Percentiles rank a stretch among this genome's conserved stretches.
Conservation (phyloP, 2,797 vertebrate species). For the Chiroxiphia lanceolata region DNA sequence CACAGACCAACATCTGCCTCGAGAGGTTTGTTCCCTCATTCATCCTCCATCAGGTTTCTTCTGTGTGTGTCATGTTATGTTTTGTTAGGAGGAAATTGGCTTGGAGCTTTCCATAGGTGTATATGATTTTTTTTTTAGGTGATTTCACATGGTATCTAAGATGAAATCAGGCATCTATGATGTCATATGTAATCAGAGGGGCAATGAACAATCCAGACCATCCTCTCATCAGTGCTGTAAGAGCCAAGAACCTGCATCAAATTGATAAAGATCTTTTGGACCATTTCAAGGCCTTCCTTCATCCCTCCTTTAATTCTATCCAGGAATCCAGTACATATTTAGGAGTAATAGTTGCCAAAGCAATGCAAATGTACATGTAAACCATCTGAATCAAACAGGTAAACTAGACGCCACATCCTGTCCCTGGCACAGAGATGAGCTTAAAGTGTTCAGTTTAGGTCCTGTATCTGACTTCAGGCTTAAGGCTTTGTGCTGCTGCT, state of each 20-base stretch:
- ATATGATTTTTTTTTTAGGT: background rate
- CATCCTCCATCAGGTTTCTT: background rate
- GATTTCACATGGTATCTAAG: background rate
- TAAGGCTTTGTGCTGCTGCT: background rate
- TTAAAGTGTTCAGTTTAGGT: background rate
- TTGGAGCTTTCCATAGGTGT: background rate
- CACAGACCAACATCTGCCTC: background rate
- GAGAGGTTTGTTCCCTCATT: background rate
- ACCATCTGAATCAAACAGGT: background rate
- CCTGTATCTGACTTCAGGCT: background rate
- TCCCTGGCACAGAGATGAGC: background rate
- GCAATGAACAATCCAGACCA: background rate
- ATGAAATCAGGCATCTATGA: background rate
- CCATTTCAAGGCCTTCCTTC: background rate
- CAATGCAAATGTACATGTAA: background rate
- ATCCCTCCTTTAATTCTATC: background rate
- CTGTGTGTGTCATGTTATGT: background rate
- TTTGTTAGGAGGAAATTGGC: background rate
- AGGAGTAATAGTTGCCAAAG: background rate
- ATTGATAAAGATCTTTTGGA: background rate
- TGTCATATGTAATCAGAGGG: background rate
- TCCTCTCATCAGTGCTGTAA: background rate
- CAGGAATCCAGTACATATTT: background rate
- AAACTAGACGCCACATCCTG: background rate
- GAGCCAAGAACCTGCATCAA: background rate